Evolutionary conservation across 1,140 invertebrate genomes (phyloP).

Genomic region (Ctenoplectra terminalis): DNA sequence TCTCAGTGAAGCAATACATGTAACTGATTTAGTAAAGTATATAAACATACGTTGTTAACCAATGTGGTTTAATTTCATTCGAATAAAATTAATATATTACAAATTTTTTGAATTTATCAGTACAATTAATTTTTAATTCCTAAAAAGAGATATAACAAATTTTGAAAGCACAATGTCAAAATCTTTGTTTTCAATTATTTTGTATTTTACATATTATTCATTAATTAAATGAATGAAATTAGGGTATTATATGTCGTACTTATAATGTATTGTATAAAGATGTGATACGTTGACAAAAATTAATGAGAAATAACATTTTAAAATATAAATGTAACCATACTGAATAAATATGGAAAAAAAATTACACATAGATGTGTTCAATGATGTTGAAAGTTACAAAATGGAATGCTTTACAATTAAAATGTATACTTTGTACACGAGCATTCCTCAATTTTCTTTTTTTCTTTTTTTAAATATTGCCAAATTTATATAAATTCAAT

Average conservation of each 20-base stretch:
- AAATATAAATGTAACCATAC: conserved; percentile 14
- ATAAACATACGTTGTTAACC: conserved; percentile 64
- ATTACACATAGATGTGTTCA: conserved; percentile 27
- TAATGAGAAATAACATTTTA: conserved; percentile 32
- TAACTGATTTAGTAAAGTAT: conserved; percentile 81
- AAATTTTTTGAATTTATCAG: conserved; percentile 39
- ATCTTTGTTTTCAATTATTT: conserved; percentile 29
- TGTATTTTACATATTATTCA: conserved; percentile 34
- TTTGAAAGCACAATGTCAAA: conserved; percentile 49
- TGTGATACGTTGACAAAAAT: conserved; percentile 37
- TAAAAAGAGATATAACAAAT: conserved; percentile 71
- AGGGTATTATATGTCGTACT: conserved; percentile 38
- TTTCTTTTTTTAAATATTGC: conserved; percentile 38
- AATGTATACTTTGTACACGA: conserved; percentile 40
- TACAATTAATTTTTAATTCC: conserved; percentile 65
- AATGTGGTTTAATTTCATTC: conserved; percentile 14
- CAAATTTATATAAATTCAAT: conserved; percentile 50
- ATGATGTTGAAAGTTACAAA: conserved; percentile 18
- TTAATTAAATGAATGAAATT: conserved; percentile 26
- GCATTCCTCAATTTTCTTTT: conserved; percentile 38
- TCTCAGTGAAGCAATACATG: conserved; percentile 83
- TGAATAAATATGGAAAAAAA: conserved; percentile 8
- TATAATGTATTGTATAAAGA: conserved; percentile 42
- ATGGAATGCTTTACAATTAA: conserved; percentile 42
- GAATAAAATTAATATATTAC: conserved; percentile 36